A percentile compares a stretch with the other conserved stretches of the same genome.
Conservation (phyloP, 2,113 vertebrate species). For the Sus scrofa region DNA sequence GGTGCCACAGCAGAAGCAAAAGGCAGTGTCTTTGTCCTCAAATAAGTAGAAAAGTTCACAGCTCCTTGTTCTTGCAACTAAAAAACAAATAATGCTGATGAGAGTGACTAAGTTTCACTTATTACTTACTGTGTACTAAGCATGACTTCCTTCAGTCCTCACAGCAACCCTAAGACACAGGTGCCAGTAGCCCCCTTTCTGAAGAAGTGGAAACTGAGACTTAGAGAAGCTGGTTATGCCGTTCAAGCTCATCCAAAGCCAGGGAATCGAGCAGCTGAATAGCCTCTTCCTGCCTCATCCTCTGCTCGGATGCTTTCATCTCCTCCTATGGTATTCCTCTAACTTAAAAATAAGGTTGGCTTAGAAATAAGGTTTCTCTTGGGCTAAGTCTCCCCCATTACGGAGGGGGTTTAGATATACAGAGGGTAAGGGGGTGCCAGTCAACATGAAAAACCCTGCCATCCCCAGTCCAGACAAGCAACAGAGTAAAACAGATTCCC, state of each 20-base stretch:
- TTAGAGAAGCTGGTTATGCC: not conserved
- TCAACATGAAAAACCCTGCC: not conserved
- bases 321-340: not conserved
- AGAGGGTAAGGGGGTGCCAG: fast-evolving
- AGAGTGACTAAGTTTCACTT: not conserved
- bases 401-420: not conserved
- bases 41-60: not conserved
- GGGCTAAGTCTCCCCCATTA: not conserved
- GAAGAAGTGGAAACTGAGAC: conserved; percentile 9
- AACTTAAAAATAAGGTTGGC: not conserved
- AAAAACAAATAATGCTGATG: not conserved
- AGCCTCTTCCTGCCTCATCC: not conserved
- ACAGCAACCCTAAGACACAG: fast-evolving
- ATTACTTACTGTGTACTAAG: not conserved
- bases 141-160: not conserved
- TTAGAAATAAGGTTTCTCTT: not conserved
- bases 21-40: not conserved
- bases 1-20: not conserved
- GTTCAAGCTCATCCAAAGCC: not conserved
- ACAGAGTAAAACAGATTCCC: not conserved
- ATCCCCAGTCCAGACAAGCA: not conserved
- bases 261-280: not conserved
- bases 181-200: not conserved
- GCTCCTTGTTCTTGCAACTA: not conserved
- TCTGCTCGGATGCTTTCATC: not conserved